Evolutionary conservation across 2,888 invertebrate genomes (phyloP).

Genomic region (Eudasyphora cyanicolor): DNA sequence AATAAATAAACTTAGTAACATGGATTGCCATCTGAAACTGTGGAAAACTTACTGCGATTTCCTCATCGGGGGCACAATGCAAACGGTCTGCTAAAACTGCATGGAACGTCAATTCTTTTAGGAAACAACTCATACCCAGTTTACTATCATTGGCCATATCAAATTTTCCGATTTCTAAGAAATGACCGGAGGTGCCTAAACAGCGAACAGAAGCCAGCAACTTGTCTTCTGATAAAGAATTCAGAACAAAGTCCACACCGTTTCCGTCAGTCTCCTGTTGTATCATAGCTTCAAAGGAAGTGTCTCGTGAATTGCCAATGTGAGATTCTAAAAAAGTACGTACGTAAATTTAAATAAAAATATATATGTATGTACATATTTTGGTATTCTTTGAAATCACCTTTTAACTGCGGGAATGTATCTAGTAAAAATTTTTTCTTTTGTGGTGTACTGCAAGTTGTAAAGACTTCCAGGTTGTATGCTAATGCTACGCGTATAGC

Average conservation of each 20-base stretch:
- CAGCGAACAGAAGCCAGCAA: constrained; percentile 86
- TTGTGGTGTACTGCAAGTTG: constrained; percentile 85
- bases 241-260: constrained; percentile 95
- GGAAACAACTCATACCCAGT: constrained; percentile 84
- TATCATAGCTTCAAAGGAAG: constrained; percentile 93
- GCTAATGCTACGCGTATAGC: constrained; percentile 87
- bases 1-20: background rate
- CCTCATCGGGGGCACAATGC: constrained; percentile 81
- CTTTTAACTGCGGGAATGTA: constrained; percentile 81
- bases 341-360: background rate
- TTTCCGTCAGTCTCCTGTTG: constrained; percentile 88
- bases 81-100: constrained; percentile 89
- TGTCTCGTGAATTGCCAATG: constrained; percentile 93
- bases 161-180: constrained; percentile 92
- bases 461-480: constrained; percentile 84
- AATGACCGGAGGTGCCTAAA: constrained; percentile 84
- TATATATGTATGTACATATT: background rate
- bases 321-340: constrained; percentile 80
- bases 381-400: no score
- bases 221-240: constrained; percentile 96
- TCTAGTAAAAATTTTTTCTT: constrained; percentile 84
- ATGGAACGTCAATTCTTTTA: constrained; percentile 87
- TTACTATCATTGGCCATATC: constrained; percentile 85
- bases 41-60: constrained; percentile 69
- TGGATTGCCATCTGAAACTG: background rate